Evolutionary conservation across 2,888 invertebrate genomes (phyloP), one percentile per base, ranked within the genome.

Genomic region (Clostera curtula): DNA sequence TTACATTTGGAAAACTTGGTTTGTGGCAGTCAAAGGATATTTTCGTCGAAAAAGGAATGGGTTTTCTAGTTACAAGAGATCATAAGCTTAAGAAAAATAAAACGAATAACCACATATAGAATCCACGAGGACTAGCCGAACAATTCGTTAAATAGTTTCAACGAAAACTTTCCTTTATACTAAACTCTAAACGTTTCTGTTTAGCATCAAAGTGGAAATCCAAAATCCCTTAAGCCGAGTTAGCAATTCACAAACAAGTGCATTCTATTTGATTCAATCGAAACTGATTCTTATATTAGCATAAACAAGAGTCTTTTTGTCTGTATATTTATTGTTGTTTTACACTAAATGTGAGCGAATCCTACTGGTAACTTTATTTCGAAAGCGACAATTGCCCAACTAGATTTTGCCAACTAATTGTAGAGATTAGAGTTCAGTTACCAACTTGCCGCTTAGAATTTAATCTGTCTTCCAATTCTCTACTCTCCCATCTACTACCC

Each of bases 211-310:
- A 77, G 72, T 69, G 65, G 65, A 73, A 74, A 63, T 71, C 61
- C 56, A 50, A 70, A 76, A 80, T 77, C 76, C 76, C 63, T 64
- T 76, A 79, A 80, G 74, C 74, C 57, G 61, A 65, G 67, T 72
- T 71, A 63, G 60, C 51, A 63, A 66, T 62, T 45, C 43, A 43
- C 56, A 51, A 64, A 38, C 30, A 48, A 49, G 29, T 35, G 19
- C 21, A 41, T 15, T 24, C 12, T 21, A 42, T 37, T 26, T 13
- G 12, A 11, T 13, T 29, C 31, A 12, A 36, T 30, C 20, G 6
- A 52, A 42, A 45, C 24, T 56, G 17, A 36, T 25, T 44, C 43
- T 44, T 60, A 48, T 19, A 0, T 0, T 3, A 2, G 1, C 15
- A 2, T 9, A 1, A 6, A 33, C 56, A 60, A 42, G 39, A 47